Base-by-base conservation (phyloP, 2,797 vertebrate genomes). In the Sebastes ruberrimus region DNA sequence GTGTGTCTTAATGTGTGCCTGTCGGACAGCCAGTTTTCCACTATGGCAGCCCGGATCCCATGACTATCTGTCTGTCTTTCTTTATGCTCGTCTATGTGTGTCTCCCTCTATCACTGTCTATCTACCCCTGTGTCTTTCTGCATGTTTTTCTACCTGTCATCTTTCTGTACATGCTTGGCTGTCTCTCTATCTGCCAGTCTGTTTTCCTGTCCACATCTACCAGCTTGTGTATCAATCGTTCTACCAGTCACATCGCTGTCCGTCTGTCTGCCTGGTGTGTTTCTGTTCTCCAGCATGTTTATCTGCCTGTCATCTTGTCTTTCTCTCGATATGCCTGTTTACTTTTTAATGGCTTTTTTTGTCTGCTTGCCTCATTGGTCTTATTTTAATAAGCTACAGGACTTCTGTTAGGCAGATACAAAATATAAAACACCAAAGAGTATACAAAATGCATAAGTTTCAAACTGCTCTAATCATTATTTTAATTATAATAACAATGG, bases 81-180 rank as follows among this genome's bases (percentile, higher is more conserved):
- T 80, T 63, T 67, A 65, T 84, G 74, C 67, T 73, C 74, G 66
- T 89, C 76, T 82, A 42, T 76, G 79, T 76, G 23, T 80, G 76
- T 89, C 76, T 82, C 69, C 9, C 55, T 86, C 72, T 56, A 74
- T 84, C 71, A 68, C 78, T 83, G 84, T 87, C 68, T 20, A 65
- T 81, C 71, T 67, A 56, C 28, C 49, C 28, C 14, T 57, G 16
- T 82, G 70, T 81, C 68, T 81, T 73, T 27, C 80, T 78, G 59
- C 55, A 71, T 89, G 72, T 86, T 86, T 86, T 83, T 71, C 79
- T 79, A 71, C 84, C 87, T 88, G 78, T 85, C 89, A 88, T 85
- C 65, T 72, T 72, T 62, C 63, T 82, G 77, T 77, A 77, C 76
- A 84, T 78, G 88, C 63, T 76, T 77, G 76, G 25, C 74, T 85